Evolutionary conservation across 2,113 vertebrate genomes (phyloP).

Genomic region (Hydrochoerus hydrochaeris): DNA sequence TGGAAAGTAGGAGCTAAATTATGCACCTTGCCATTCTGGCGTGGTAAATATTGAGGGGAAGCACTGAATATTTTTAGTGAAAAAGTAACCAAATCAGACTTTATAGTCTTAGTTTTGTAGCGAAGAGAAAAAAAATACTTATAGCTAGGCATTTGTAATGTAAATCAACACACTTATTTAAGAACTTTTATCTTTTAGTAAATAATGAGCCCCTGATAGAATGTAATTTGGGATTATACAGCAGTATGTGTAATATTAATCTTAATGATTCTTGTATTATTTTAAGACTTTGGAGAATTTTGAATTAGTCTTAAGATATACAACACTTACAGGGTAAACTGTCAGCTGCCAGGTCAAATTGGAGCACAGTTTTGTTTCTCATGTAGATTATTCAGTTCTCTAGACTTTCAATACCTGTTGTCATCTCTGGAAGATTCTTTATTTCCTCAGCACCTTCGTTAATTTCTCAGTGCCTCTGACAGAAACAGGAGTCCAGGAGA

Average conservation of each 20-base stretch:
- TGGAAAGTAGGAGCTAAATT: neutral
- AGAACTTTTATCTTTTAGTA: neutral
- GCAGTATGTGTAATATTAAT: neutral
- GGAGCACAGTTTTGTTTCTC: neutral
- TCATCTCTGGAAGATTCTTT: neutral
- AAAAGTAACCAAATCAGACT: neutral
- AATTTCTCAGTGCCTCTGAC: neutral
- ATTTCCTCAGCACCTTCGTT: neutral
- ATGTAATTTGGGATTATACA: neutral
- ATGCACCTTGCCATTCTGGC: neutral
- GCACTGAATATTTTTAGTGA: neutral
- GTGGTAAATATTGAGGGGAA: neutral
- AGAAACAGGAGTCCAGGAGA: neutral
- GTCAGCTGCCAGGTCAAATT: neutral
- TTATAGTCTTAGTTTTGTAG: neutral
- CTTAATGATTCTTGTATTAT: neutral
- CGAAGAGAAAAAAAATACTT: neutral
- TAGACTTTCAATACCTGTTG: neutral
- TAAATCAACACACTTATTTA: slow-evolving; percentile 25
- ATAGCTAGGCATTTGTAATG: neutral
- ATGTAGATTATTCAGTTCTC: neutral
- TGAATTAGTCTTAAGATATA: neutral
- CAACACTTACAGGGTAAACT: neutral
- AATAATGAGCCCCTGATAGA: neutral
- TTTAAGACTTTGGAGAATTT: neutral